Evolutionary conservation across 2,113 vertebrate species (phyloP), one percentile per base, ranked within the genome.

Genomic region (Carassius auratus): DNA sequence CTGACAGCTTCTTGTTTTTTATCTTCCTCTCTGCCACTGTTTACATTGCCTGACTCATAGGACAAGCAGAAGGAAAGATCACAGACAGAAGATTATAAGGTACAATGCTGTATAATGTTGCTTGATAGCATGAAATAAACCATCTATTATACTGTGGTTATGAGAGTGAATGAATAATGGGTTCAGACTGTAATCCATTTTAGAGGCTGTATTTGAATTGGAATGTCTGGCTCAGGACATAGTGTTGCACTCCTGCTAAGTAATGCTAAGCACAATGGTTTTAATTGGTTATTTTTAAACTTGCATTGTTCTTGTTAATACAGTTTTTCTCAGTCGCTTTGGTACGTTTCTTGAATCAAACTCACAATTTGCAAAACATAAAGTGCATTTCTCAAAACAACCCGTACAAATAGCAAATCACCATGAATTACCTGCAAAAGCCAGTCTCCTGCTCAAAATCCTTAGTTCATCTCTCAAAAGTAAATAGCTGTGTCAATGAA

Each of bases 1-100:
- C 66, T 71, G 73, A 26, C 74, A 85, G 61, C 52, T 83, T 77
- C 64, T 33, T 82, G n/a, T 76, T 81, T 13, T 76, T 55, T 83
- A 42, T 84, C 74, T 66, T 66, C 21, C 55, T 61, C 59, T 26
- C 59, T 77, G 61, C 36, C 48, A 68, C 73, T 69, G 33, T 86
- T 83, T 83, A 69, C 73, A 50, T 8, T 42, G 17, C n/a, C 73
- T 69, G 73, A 81, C 80, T 83, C 76, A 42, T 61, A 82, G 73
- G 85, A 83, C 68, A n/a, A 52, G 64, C 48, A 73, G 7, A 15
- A 59, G 12, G 15, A 17, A 62, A 75, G 64, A 82, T 42, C 61
- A 36, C 42, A 55, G 85, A 71, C 61, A 33, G 57, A 68, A 30
- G 23, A 30, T 76, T 83, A 76, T 26, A 14, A 86, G 55, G n/a